A percentile compares a stretch with the other conserved stretches of the same genome.
Conservation (phyloP, 2,888 invertebrate species). For the Melikaiella ostensackeni region DNA sequence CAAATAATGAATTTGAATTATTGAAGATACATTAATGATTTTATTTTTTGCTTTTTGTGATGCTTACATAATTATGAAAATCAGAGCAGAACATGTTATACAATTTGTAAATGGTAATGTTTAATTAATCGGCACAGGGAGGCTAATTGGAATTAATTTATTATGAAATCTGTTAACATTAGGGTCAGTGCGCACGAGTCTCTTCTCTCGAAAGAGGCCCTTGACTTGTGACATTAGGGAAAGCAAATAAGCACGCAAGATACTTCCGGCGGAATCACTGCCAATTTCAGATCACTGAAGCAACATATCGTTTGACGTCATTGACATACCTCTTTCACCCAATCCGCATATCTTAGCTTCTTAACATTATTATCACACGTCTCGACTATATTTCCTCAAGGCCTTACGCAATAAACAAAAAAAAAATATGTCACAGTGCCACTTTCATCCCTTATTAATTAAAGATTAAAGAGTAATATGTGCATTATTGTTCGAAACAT, state of each 20-base stretch:
- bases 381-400: background rate
- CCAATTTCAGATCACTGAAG: conserved; percentile 30
- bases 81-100: background rate
- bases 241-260: conserved; percentile 34
- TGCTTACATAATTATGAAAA: background rate
- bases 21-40: too few species aligned
- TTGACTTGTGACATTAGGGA: conserved; percentile 35
- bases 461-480: background rate
- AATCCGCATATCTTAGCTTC: background rate
- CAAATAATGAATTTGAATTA: too few species aligned
- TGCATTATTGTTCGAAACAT: background rate
- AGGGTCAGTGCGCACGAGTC: conserved; percentile 27
- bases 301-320: background rate
- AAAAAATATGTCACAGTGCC: background rate
- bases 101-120: conserved; percentile 10
- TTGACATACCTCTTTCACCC: background rate
- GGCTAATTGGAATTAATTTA: conserved; percentile 30
- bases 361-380: background rate
- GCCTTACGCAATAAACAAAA: background rate
- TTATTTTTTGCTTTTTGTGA: background rate
- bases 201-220: conserved; percentile 8
- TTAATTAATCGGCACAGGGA: background rate
- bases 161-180: conserved; percentile 26
- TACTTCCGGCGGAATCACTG: conserved; percentile 46
- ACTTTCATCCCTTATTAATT: background rate